Base-by-base conservation (phyloP, 2,113 vertebrate genomes). In the Hylia prasina region DNA sequence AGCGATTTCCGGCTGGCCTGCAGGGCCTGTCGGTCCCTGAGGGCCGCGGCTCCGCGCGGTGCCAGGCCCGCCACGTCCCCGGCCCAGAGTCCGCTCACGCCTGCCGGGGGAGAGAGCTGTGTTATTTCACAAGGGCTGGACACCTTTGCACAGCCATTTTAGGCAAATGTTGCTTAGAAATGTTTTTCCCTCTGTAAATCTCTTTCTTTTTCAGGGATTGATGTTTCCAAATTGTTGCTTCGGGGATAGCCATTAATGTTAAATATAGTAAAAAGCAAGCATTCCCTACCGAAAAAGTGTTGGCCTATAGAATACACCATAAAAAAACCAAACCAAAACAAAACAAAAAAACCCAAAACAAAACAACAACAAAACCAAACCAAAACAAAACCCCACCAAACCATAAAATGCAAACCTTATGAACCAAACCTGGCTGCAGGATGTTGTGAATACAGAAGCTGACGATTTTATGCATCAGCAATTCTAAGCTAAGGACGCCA, bases 1-100 rank as follows among this genome's bases (percentile, higher is more conserved):
- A 99, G 97, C 13, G 98, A 99, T 93, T 99, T 99, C 78, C 98
- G 97, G 97, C 97, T 95, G 65, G 97, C 97, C 24, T 98, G 98
- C 64, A 99, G 98, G 10, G 97, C 68, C 82, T 92, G 97, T 11
- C 47, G 92, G 87, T 95, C 97, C 13, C 92, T 83, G 87, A 77
- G 91, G 30, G 89, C 93, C 20, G 51, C 50, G 0, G 98, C 92
- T 22, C 92, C 97, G 84, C 88, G 98, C 54, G 98, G 96, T 3
- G 87, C 92, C 1, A 97, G 82, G 51, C 97, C 93, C 30, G 98
- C 98, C 37, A 53, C 92, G 15, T 98, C 98, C 39, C 98, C 98
- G 0, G 98, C 83, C 98, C 99, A 98, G 31, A 98, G 98, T 0
- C 98, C 98, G 82, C 98, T 98, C 16, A 98, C 98, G 77, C 98